Base-by-base conservation (phyloP, 2,797 vertebrate species). In the Salmo trutta region DNA sequence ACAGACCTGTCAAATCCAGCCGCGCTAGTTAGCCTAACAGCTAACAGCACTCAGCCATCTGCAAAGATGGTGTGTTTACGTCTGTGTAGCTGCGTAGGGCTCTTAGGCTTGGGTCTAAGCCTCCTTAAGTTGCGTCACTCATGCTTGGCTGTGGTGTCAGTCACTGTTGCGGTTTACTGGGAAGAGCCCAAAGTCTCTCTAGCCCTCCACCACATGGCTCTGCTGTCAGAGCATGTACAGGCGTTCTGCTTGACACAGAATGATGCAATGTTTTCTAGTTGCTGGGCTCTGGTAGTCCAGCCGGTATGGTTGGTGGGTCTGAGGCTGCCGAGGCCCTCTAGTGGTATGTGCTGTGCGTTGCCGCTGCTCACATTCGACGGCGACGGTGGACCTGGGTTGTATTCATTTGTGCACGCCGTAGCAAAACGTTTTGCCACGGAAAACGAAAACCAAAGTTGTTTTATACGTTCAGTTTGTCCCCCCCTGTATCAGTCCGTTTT, bases 81-180 rank as follows among this genome's bases (percentile, higher is more conserved):
- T 47, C 33, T 70, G 68, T 2, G 4, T 62, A 21, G 56, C n/a
- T 62, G 56, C n/a, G 7, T 68, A 21, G 56, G 66, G 29, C 67
- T 69, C 29, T 8, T 41, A 19, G 69, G 41, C 69, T 52, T 19
- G 0, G 14, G 31, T 75, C 65, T 75, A 85, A 85, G 73, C 83
- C 77, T 62, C n/a, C 79, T 33, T 33, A 73, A 76, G 76, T 62
- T 87, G 76, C 84, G 79, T 80, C 81, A 77, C 52, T 68, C 67
- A 52, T 72, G 59, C 62, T 33, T 54, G 59, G 74, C 71, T 7
- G 76, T 36, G 81, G 77, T 41, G 79, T 68, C 1, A 31, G 65
- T 81, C 84, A 68, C 7, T 82, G 62, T 5, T n/a, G 68, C 21
- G 1, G 54, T 56, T 68, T 72, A 27, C 17, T 75, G 33, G 72